Evolutionary conservation across 2,797 vertebrate species (phyloP).

Genomic region (Muscicapa comitata): DNA sequence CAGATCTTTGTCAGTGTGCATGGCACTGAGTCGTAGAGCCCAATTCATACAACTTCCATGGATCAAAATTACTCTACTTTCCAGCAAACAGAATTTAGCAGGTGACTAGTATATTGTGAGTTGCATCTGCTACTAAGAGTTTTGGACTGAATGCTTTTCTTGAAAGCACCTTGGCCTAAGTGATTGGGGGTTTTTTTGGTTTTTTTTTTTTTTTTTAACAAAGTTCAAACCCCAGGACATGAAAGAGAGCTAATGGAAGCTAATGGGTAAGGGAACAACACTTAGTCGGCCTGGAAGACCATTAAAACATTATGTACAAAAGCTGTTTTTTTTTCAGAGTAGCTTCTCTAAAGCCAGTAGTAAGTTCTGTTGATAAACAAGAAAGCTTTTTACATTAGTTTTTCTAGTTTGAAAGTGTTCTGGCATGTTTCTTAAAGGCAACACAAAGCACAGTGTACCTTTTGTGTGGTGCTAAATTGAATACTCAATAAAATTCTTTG

Average conservation of each 20-base stretch:
- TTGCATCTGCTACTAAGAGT: background rate
- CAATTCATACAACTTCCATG: background rate
- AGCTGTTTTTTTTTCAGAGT: background rate
- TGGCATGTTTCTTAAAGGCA: slow-evolving; percentile 29
- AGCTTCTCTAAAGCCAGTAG: background rate
- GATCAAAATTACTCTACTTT: background rate
- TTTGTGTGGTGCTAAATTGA: slow-evolving; percentile 50
- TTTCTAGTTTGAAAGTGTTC: slow-evolving; percentile 17
- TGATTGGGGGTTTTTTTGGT: too few relatives aligned
- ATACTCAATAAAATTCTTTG: slow-evolving; percentile 35
- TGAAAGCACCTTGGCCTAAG: background rate
- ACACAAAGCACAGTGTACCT: slow-evolving; percentile 31
- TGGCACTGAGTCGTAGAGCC: background rate
- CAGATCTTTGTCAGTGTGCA: background rate
- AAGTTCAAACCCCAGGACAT: background rate
- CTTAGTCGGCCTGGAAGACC: background rate
- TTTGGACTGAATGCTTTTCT: background rate
- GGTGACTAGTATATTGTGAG: background rate
- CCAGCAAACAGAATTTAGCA: background rate
- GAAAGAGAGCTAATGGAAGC: background rate
- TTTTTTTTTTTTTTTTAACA: background rate
- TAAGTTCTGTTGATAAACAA: background rate
- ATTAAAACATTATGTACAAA: background rate
- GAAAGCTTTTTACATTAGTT: slow-evolving; percentile 24
- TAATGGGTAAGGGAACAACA: background rate